Conservation (phyloP, 2,113 vertebrate species). For the Mionectes macconnelli region DNA sequence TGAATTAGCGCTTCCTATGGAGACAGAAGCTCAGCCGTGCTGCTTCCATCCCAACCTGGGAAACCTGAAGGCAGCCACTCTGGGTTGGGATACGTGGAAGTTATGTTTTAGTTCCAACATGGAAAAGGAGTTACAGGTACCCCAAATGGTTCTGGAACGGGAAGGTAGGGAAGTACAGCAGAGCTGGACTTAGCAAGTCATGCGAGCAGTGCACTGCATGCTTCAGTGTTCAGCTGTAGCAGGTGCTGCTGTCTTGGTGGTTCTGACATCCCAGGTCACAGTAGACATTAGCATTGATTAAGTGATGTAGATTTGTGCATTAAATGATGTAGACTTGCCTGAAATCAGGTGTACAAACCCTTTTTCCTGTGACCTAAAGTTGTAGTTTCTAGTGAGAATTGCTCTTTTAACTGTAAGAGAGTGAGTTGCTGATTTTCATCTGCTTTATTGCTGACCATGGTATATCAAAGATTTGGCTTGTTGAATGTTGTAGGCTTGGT, state of each 20-base stretch:
- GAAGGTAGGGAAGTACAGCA: background rate
- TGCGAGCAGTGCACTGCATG: fast-evolving
- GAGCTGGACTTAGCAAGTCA: background rate
- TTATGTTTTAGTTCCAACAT: background rate
- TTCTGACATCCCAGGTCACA: background rate
- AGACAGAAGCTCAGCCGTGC: background rate
- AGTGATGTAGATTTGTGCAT: background rate
- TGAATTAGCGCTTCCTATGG: background rate
- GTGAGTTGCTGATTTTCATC: background rate
- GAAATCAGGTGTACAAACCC: background rate
- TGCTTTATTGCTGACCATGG: background rate
- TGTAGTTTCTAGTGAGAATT: background rate
- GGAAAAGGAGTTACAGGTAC: background rate
- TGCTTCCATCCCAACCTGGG: background rate
- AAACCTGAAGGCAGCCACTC: background rate
- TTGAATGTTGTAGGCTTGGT: background rate
- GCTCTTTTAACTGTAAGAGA: background rate
- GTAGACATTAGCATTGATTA: background rate
- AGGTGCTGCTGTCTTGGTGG: background rate
- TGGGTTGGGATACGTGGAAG: background rate
- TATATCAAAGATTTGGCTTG: background rate
- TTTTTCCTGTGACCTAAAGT: background rate
- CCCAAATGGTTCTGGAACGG: background rate
- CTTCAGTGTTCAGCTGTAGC: background rate
- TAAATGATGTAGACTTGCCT: background rate